These are phyloP conservation scores for Malthinus flaveolus DNA, from an alignment of 2,888 invertebrate species.

Conservation along the genomic window DNA sequence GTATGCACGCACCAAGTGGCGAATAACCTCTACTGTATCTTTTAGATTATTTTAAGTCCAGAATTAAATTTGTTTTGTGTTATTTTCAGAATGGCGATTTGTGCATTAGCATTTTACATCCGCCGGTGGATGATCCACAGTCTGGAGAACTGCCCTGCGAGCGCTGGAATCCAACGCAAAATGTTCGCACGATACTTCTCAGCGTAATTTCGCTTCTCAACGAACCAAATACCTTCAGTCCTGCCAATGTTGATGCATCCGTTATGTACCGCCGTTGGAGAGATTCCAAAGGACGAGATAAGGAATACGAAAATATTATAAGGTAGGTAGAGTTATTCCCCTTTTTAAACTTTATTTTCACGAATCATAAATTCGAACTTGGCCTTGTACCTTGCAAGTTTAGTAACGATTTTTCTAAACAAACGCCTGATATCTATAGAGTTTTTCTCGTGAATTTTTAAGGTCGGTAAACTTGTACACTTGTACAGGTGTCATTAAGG, in stretches of 20 bases:
- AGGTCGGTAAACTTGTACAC: too few species aligned
- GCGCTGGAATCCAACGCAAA: constrained; percentile 99
- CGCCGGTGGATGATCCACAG: constrained; percentile 98
- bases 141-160: constrained; percentile 98
- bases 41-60: too few species aligned
- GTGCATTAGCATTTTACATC: constrained; percentile 99
- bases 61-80: constrained; percentile 2
- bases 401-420: not conserved
- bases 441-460: too few species aligned
- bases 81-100: constrained; percentile 91
- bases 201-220: constrained; percentile 98
- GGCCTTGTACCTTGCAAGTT: not conserved
- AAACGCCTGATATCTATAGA: too few species aligned
- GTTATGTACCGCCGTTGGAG: constrained; percentile 99
- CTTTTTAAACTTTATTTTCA: not conserved
- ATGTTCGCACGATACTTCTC: constrained; percentile 95
- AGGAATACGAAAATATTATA: constrained; percentile 99
- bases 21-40: too few species aligned
- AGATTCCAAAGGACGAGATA: constrained; percentile 96
- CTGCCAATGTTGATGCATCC: constrained; percentile 99
- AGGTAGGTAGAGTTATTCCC: constrained; percentile 61
- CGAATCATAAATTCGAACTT: not conserved
- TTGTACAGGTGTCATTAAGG: too few species aligned
- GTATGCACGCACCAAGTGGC: too few species aligned
- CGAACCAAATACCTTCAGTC: constrained; percentile 99